Evolutionary conservation across 2,888 invertebrate genomes (phyloP), one percentile per base, ranked within the genome.

Genomic region (Drymonia ruficornis): DNA sequence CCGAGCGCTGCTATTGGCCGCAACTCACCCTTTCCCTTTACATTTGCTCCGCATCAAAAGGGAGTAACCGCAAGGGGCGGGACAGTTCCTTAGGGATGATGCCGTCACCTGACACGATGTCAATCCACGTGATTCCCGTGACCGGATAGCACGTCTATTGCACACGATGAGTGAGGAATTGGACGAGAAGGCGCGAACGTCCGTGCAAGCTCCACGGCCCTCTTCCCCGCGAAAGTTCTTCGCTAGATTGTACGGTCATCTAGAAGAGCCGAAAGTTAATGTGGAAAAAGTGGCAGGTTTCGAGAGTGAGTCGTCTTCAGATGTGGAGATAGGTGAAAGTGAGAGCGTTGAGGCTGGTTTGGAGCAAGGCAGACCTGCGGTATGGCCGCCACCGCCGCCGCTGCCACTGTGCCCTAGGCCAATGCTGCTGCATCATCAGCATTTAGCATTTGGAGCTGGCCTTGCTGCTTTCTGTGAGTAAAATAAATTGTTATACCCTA

Each of bases 161-260:
- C 56, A 45, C 50, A 72, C 59, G 70, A 86, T 85, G 83, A 81
- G 66, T 53, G 78, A 81, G 56, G 78, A 79, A 53, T 59, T 66
- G 16, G 66, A 76, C 8, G 67, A 75, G 19, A 67, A 62, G n/a
- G 53, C 67, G 9, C 68, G 67, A 36, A 80, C 81, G 7, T 56
- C 78, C 13, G 73, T 87, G 45, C 79, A 80, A 42, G 65, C 81
- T 1, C 86, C 91, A 43, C 89, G 94, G 18, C 96, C 96, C 0
- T 96, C 96, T 11, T 96, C 96, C 0, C 97, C 97, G 53, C 93
- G 96, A 29, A 95, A 96, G 73, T 97, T 97, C 83, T 97, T 97
- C 79, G 96, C 96, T 49, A 93, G 96, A 53, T 91, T 97, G 42
- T 97, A 97, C 75, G 97, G 96, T 0, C 95, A 96, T 72, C 89